Percentiles rank a stretch among this genome's conserved stretches.
Evolutionary conservation across 2,888 invertebrate species (phyloP).

Genomic region (Maniola hyperantus): DNA sequence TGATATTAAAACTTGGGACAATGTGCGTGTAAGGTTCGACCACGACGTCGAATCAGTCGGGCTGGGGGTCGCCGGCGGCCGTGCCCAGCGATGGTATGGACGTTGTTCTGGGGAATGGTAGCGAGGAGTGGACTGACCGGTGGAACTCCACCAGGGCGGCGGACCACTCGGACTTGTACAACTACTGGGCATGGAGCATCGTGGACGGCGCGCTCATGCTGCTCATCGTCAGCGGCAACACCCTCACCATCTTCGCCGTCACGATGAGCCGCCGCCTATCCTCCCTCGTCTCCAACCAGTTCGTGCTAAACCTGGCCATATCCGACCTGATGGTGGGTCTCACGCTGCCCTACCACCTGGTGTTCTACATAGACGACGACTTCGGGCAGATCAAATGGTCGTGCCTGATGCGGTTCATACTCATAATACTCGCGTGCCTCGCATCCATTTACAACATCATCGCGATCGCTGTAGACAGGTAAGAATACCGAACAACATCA

Average conservation of each 20-base stretch:
- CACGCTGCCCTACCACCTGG: slow-evolving; percentile 89
- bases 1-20: slow-evolving; percentile 62
- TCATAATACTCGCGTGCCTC: slow-evolving; percentile 89
- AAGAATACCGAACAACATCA: slow-evolving; percentile 42
- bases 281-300: slow-evolving; percentile 88
- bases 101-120: slow-evolving; percentile 70
- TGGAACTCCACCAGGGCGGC: slow-evolving; percentile 65
- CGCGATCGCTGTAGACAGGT: slow-evolving; percentile 89
- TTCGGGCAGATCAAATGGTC: slow-evolving; percentile 84
- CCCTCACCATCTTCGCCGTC: slow-evolving; percentile 89
- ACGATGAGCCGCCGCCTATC: slow-evolving; percentile 86
- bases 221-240: slow-evolving; percentile 87
- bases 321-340: slow-evolving; percentile 91
- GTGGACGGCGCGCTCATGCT: slow-evolving; percentile 86
- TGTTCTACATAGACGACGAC: slow-evolving; percentile 86
- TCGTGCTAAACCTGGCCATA: slow-evolving; percentile 89
- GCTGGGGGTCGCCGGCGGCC: slow-evolving; percentile 75
- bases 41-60: slow-evolving; percentile 74
- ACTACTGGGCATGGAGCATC: slow-evolving; percentile 84
- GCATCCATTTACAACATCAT: slow-evolving; percentile 91
- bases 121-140: slow-evolving; percentile 49
- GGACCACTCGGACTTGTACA: slow-evolving; percentile 62
- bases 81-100: slow-evolving; percentile 80
- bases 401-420: slow-evolving; percentile 88
- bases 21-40: slow-evolving; percentile 65